A percentile compares a stretch with the other conserved stretches of the same genome.
These are phyloP conservation scores for Dusona sp. DNA, from an alignment of 2,888 invertebrate genomes.

Conservation along the genomic window DNA sequence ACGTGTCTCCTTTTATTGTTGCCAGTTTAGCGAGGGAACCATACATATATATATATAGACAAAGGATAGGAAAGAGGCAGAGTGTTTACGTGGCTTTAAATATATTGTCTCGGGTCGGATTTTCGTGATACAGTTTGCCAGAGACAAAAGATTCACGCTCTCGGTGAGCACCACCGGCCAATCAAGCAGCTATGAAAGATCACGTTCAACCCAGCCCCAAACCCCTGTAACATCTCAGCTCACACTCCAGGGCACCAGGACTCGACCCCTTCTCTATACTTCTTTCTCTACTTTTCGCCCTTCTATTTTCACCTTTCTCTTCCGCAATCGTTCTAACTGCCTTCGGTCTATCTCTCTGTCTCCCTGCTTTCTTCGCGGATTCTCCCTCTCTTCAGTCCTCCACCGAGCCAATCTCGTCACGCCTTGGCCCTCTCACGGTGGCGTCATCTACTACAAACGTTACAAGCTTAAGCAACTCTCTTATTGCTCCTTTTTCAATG, in stretches of 20 bases:
- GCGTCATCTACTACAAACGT: constrained; percentile 9
- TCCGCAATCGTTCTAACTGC: background rate
- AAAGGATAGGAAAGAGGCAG: constrained; percentile 19
- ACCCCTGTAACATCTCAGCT: constrained; percentile 65
- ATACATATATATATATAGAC: constrained; percentile 26
- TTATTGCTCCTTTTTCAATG: background rate
- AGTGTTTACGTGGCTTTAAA: constrained; percentile 75
- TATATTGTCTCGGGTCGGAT: constrained; percentile 78
- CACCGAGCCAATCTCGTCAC: constrained; percentile 12
- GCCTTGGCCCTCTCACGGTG: constrained; percentile 28
- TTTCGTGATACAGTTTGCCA: constrained; percentile 10
- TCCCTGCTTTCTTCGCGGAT: background rate
- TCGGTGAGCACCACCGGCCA: constrained; percentile 76
- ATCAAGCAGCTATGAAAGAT: constrained; percentile 84
- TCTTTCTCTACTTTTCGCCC: constrained; percentile 36
- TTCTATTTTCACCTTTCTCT: constrained; percentile 34
- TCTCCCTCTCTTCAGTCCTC: background rate
- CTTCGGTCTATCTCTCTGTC: constrained; percentile 2
- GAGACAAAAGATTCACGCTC: constrained; percentile 80
- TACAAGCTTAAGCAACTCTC: background rate
- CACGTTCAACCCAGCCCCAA: constrained; percentile 80
- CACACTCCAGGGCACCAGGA: constrained; percentile 73
- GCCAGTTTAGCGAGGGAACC: constrained; percentile 76
- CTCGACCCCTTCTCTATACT: constrained; percentile 62
- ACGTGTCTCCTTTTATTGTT: constrained; percentile 84